Percentiles rank a stretch among this genome's conserved stretches.
Evolutionary conservation across 2,113 vertebrate species (phyloP).

Genomic region (Danionella cerebrum): DNA sequence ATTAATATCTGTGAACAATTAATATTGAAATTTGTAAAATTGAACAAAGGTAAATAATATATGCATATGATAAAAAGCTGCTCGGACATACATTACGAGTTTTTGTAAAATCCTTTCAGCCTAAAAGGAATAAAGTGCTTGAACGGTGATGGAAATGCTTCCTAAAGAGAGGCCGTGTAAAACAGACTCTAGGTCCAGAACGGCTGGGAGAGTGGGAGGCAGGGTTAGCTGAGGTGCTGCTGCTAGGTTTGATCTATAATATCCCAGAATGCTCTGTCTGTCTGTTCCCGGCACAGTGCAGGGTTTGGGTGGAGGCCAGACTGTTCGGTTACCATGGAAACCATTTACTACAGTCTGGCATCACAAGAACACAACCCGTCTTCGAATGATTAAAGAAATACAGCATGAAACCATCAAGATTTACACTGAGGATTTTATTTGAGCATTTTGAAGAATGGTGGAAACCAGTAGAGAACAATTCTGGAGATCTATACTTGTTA

Average conservation of each 20-base stretch:
- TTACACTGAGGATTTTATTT: no score
- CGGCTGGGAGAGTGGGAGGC: not conserved
- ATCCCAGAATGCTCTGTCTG: constrained; percentile 4
- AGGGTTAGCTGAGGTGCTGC: not conserved
- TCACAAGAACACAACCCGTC: not conserved
- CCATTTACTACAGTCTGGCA: constrained; percentile 38
- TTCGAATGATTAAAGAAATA: not conserved
- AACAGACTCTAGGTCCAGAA: not conserved
- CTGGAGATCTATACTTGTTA: no score
- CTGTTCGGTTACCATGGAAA: constrained; percentile 45
- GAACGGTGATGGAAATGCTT: not conserved
- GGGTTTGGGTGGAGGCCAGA: constrained; percentile 34
- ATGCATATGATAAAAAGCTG: no score
- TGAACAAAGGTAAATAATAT: no score
- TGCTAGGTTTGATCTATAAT: not conserved
- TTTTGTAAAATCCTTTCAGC: no score
- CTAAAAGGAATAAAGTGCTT: not conserved
- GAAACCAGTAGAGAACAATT: no score
- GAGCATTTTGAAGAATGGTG: no score
- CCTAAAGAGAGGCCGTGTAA: no score
- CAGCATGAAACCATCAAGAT: not conserved
- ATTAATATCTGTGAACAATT: no score
- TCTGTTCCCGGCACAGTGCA: constrained; percentile 22
- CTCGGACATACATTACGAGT: no score
- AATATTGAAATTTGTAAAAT: no score